These are phyloP conservation scores for Ochropacha duplaris DNA, from an alignment of 2,888 invertebrate genomes.

Conservation along the genomic window DNA sequence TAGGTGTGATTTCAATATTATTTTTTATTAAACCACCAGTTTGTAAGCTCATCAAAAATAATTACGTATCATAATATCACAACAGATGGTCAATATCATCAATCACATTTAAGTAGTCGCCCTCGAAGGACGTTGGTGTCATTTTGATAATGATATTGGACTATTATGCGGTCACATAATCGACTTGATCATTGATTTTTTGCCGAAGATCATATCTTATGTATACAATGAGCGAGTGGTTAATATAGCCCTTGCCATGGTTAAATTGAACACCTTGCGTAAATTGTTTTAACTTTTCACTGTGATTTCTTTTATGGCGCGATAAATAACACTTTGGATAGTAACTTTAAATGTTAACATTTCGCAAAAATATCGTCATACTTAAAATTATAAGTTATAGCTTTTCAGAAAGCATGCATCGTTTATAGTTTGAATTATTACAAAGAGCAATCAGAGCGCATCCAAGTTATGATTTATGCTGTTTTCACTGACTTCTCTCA, in stretches of 20 bases:
- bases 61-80: constrained; percentile 24
- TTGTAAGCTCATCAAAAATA: constrained; percentile 13
- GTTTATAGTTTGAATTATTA: neutral
- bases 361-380: neutral
- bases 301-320: neutral
- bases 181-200: constrained; percentile 39
- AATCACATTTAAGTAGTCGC: constrained; percentile 37
- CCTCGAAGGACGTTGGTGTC: constrained; percentile 31
- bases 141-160: constrained; percentile 39
- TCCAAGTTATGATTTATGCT: constrained; percentile 51
- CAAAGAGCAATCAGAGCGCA: constrained; percentile 49
- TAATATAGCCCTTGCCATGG: neutral
- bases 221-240: constrained; percentile 12
- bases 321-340: neutral
- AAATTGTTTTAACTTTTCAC: constrained; percentile 1
- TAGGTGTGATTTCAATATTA: neutral
- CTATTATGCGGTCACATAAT: constrained; percentile 31
- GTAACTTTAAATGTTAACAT: neutral
- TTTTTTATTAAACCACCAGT: neutral
- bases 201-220: constrained; percentile 28
- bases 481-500: constrained; percentile 36
- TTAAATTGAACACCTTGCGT: neutral
- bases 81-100: constrained; percentile 39
- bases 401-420: neutral
- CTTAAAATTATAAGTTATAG: neutral